Percentiles rank a stretch among this genome's conserved stretches.
Conservation (phyloP, 1,140 invertebrate species). For the Drosophila pallidifrons region DNA sequence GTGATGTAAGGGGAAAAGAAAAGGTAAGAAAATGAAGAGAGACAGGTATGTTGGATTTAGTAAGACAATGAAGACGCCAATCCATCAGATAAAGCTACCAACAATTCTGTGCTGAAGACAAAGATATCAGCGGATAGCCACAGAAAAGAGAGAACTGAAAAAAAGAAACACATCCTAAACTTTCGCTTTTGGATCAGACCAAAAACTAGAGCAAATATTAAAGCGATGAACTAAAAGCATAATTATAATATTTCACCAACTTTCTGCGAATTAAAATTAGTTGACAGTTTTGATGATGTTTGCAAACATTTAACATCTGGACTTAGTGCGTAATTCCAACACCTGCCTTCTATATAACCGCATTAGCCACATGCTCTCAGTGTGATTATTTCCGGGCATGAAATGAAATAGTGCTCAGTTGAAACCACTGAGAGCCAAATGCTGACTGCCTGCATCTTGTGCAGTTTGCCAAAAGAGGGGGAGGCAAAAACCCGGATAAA, state of each 20-base stretch:
- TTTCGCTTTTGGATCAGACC: no score
- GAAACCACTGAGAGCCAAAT: neutral
- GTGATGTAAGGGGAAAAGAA: neutral
- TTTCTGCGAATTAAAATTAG: no score
- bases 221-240: no score
- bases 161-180: no score
- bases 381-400: constrained; percentile 24
- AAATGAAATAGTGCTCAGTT: constrained; percentile 3
- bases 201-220: no score
- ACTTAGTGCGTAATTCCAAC: neutral
- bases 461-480: neutral
- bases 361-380: constrained; percentile 18
- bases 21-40: no score
- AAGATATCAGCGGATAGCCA: no score
- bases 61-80: constrained; percentile 2
- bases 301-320: neutral
- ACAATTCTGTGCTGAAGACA: neutral
- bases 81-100: constrained; percentile 1
- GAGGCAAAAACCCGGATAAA: neutral
- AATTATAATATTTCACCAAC: no score
- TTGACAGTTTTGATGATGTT: neutral
- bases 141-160: no score
- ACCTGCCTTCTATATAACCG: constrained; percentile 10
- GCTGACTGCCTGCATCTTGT: neutral
- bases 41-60: constrained; percentile 10